Conservation (phyloP, 2,113 vertebrate genomes). For the Lonchura striata region DNA sequence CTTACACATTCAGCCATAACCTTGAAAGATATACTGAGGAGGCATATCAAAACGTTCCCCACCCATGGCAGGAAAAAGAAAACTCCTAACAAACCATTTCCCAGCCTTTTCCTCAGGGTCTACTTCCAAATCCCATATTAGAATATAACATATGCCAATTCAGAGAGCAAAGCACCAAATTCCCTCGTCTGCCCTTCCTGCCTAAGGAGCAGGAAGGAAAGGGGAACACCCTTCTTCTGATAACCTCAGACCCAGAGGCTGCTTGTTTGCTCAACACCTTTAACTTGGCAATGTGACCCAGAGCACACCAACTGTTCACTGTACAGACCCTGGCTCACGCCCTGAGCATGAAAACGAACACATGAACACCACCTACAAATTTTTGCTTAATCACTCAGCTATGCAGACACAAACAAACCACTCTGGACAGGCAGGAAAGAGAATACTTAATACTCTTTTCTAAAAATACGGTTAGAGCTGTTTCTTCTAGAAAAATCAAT, state of each 20-base stretch:
- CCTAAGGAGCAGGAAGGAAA: background rate
- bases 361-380: background rate
- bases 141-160: background rate
- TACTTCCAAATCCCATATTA: background rate
- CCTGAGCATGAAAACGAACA: background rate
- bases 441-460: background rate
- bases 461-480: background rate
- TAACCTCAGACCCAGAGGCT: background rate
- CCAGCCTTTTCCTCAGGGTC: background rate
- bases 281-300: background rate
- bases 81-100: background rate
- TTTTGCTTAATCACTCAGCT: background rate
- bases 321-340: background rate
- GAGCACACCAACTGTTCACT: background rate
- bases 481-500: background rate
- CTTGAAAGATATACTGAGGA: background rate
- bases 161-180: background rate
- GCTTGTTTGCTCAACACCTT: background rate
- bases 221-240: background rate
- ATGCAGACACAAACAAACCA: background rate
- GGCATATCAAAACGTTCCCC: background rate
- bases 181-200: background rate
- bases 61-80: background rate
- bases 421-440: slow-evolving; percentile 6
- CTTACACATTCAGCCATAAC: background rate